Percentiles rank a stretch among this genome's conserved stretches.
Conservation (phyloP, 1,140 invertebrate species). For the Hermetia illucens region DNA sequence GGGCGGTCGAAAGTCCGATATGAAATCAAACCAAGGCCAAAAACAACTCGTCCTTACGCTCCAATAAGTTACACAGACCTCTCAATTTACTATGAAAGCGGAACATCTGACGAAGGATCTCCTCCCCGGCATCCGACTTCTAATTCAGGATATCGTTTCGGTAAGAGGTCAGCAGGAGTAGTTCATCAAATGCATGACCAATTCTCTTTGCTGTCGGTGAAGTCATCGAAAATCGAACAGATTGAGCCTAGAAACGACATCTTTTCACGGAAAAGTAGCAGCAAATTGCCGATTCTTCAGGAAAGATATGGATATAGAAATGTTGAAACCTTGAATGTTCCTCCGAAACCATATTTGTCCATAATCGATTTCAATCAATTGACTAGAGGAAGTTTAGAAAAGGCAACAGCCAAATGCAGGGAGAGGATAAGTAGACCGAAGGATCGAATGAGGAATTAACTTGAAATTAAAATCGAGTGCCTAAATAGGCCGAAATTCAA, state of each 20-base stretch:
- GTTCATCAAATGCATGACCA: slow-evolving; percentile 16
- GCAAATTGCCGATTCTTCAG: slow-evolving; percentile 3
- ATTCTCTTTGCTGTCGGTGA: slow-evolving; percentile 25
- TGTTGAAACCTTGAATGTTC: slow-evolving; percentile 24
- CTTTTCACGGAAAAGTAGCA: not conserved
- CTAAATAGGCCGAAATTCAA: too few relatives aligned
- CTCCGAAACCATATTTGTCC: slow-evolving; percentile 43
- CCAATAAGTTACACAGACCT: slow-evolving; percentile 42
- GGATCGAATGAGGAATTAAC: not conserved
- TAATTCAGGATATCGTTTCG: slow-evolving; percentile 1
- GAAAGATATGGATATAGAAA: not conserved
- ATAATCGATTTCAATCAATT: slow-evolving; percentile 61
- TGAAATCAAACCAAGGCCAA: slow-evolving; percentile 35
- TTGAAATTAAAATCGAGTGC: too few relatives aligned
- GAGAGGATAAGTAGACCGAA: not conserved
- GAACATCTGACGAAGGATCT: slow-evolving; percentile 32
- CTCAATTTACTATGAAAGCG: slow-evolving; percentile 39
- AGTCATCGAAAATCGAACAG: slow-evolving; percentile 28
- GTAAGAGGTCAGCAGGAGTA: not conserved
- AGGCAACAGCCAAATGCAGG: slow-evolving; percentile 2
- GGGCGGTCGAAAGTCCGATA: slow-evolving; percentile 32
- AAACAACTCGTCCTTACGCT: slow-evolving; percentile 39
- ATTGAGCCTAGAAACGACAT: slow-evolving; percentile 12
- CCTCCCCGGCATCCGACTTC: slow-evolving; percentile 12
- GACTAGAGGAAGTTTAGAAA: slow-evolving; percentile 40